These are phyloP conservation scores for Lysiphlebus fabarum DNA, from an alignment of 1,140 invertebrate genomes.

Conservation along the genomic window DNA sequence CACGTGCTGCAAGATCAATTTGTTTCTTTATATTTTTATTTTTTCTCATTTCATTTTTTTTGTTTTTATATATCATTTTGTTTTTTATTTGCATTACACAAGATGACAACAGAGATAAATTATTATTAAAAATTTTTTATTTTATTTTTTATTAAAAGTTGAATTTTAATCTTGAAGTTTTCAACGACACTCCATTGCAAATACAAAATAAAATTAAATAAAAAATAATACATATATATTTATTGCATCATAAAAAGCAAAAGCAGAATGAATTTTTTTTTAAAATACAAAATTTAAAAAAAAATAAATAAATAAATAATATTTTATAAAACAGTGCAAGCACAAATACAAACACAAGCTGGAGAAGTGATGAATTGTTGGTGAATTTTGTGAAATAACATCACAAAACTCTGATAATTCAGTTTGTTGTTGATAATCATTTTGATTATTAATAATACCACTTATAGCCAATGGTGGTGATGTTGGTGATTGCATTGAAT, in stretches of 20 bases:
- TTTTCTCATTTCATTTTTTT: no score
- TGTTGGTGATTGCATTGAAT: slow-evolving; percentile 62
- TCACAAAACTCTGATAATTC: slow-evolving; percentile 47
- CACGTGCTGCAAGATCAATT: slow-evolving; percentile 68
- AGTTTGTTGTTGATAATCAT: slow-evolving; percentile 35
- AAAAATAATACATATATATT: neutral
- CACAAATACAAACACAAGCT: slow-evolving; percentile 52
- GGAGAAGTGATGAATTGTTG: slow-evolving; percentile 52
- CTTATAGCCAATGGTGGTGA: slow-evolving; percentile 52
- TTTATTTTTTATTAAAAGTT: neutral
- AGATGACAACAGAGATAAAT: neutral
- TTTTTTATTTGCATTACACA: slow-evolving; percentile 18
- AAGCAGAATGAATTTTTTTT: neutral
- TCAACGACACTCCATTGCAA: no score
- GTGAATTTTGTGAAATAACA: slow-evolving; percentile 45
- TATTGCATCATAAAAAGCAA: neutral
- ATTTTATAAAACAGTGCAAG: slow-evolving; percentile 21
- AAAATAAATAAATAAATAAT: slow-evolving; percentile 15
- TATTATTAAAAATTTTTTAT: slow-evolving; percentile 2
- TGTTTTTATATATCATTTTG: slow-evolving; percentile 4
- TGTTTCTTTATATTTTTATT: slow-evolving; percentile 25
- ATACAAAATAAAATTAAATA: neutral
- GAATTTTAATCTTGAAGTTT: no score
- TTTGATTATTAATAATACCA: slow-evolving; percentile 41
- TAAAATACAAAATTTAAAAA: neutral